Percentiles rank a stretch among this genome's conserved stretches.
phyloP scores from a whole-genome alignment of 1,140 invertebrate genomes.

The Cherax destructor region DNA sequence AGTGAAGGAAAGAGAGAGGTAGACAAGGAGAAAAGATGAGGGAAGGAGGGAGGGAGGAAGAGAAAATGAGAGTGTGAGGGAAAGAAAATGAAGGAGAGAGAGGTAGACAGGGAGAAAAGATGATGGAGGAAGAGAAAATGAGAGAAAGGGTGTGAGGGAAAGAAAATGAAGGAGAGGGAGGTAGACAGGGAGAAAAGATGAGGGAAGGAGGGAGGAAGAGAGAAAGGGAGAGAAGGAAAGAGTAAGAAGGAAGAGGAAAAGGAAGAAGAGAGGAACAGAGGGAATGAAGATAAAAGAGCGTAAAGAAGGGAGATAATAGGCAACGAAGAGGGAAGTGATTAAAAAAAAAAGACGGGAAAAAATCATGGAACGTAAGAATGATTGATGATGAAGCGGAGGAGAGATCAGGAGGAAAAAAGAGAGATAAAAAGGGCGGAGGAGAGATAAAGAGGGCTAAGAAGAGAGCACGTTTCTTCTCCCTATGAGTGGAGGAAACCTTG shows the following conservation, averaged over 20 bases:
- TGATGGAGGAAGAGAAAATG: background rate
- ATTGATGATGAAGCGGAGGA: background rate
- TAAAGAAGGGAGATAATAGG: background rate
- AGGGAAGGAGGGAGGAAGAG: background rate
- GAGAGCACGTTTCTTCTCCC: too few relatives aligned
- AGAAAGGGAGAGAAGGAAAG: background rate
- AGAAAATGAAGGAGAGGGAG: background rate
- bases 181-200: background rate
- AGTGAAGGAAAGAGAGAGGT: background rate
- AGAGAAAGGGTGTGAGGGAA: background rate
- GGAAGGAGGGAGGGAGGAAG: too few relatives aligned
- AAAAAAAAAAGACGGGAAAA: background rate
- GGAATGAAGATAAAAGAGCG: background rate
- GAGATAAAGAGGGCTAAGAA: background rate
- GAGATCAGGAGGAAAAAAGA: background rate
- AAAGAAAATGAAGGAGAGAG: background rate
- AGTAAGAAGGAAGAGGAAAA: background rate
- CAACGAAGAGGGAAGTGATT: background rate
- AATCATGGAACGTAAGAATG: background rate
- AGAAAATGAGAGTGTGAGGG: background rate
- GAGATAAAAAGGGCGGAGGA: background rate
- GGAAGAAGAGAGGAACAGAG: background rate
- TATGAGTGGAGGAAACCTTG: too few relatives aligned
- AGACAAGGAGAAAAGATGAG: background rate
- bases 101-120: background rate